phyloP scores from a whole-genome alignment of 2,797 vertebrate genomes.

The Phaenicophaeus curvirostris region DNA sequence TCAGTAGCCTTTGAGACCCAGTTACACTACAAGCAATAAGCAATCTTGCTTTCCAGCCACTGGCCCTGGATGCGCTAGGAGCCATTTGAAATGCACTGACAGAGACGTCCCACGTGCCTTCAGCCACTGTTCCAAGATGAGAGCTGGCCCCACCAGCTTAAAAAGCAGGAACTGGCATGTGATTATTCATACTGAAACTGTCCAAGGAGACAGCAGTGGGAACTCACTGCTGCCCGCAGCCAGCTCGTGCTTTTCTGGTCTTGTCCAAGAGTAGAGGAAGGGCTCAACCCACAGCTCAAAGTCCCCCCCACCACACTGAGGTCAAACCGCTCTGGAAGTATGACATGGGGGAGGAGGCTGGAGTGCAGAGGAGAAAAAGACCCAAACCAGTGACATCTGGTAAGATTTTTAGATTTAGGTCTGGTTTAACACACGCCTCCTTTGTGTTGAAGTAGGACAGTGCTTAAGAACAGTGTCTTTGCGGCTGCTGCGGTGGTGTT shows the following conservation, averaged over 20 bases:
- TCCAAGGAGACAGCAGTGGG: background rate
- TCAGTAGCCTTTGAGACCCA: background rate
- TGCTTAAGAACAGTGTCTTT: constrained; percentile 3
- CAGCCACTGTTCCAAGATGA: background rate
- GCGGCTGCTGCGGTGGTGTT: fast-evolving
- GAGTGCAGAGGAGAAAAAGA: background rate
- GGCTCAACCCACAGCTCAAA: background rate
- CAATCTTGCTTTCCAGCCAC: background rate
- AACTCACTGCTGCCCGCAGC: background rate
- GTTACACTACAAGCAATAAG: background rate
- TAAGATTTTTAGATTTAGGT: constrained; percentile 14
- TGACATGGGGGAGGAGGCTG: background rate
- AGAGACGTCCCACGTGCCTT: background rate
- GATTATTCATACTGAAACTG: constrained; percentile 37
- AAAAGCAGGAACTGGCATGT: background rate
- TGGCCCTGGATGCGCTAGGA: background rate
- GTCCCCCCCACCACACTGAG: background rate
- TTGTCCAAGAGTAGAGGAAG: background rate
- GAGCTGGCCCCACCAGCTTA: background rate
- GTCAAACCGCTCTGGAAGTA: background rate
- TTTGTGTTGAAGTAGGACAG: constrained; percentile 16
- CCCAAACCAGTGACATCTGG: background rate
- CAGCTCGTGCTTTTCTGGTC: background rate
- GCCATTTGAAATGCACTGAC: background rate
- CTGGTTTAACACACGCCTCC: constrained; percentile 24